Percentiles rank a stretch among this genome's conserved stretches.
phyloP scores from a whole-genome alignment of 2,888 invertebrate genomes.

The Oegoconia quadripuncta region DNA sequence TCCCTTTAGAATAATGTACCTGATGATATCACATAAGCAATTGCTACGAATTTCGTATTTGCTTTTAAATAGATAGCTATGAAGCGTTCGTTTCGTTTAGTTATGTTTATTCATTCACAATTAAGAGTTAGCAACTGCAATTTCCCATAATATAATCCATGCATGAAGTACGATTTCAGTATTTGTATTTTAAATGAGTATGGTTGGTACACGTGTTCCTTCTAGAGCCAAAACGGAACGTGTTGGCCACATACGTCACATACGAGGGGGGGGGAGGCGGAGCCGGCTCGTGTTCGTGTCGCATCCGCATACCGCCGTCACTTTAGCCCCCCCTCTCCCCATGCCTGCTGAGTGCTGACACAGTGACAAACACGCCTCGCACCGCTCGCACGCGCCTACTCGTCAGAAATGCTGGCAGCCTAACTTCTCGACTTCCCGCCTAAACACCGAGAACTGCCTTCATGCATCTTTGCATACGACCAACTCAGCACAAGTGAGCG shows the following conservation, averaged over 20 bases:
- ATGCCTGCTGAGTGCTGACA: slow-evolving; percentile 22
- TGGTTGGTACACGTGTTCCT: too few species aligned
- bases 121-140: too few species aligned
- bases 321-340: slow-evolving; percentile 12
- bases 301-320: slow-evolving; percentile 4
- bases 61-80: too few species aligned
- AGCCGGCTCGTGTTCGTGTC: slow-evolving; percentile 16
- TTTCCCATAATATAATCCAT: too few species aligned
- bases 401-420: slow-evolving; percentile 56
- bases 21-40: too few species aligned
- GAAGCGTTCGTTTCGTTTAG: too few species aligned
- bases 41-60: too few species aligned
- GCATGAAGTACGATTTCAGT: too few species aligned
- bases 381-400: slow-evolving; percentile 53
- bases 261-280: too few species aligned
- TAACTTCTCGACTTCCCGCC: slow-evolving; percentile 42
- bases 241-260: neutral
- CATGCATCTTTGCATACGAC: slow-evolving; percentile 64
- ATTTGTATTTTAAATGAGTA: too few species aligned
- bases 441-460: slow-evolving; percentile 51
- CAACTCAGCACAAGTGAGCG: slow-evolving; percentile 65
- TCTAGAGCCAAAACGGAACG: neutral
- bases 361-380: slow-evolving; percentile 53
- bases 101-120: too few species aligned
- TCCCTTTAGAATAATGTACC: too few species aligned